Evolutionary conservation across 2,113 vertebrate genomes (phyloP).

Genomic region (Amia ocellicauda): DNA sequence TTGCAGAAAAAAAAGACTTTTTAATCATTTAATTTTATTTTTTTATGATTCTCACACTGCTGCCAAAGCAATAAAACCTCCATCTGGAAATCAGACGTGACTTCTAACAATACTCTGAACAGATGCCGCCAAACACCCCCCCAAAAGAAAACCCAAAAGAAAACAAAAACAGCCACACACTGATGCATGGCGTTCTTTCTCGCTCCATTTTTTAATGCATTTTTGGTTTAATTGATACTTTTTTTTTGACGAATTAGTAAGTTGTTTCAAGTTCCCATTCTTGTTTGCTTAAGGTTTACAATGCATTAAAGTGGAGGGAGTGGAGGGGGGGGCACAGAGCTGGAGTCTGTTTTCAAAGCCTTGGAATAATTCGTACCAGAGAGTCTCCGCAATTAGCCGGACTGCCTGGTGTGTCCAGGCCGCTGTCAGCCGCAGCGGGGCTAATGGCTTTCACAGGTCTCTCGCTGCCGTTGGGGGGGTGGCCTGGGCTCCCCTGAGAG

Average conservation of each 20-base stretch:
- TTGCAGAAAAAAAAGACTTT: conserved; percentile 32
- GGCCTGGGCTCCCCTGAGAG: too few species aligned
- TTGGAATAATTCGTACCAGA: background rate
- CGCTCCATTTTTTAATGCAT: background rate
- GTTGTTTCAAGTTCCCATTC: background rate
- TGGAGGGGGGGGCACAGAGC: background rate
- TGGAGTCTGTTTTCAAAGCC: background rate
- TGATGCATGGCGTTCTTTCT: too few species aligned
- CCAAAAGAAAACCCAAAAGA: conserved; percentile 7
- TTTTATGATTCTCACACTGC: conserved; percentile 59
- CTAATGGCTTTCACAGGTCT: background rate
- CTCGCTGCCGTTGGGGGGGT: too few species aligned
- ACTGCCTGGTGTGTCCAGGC: background rate
- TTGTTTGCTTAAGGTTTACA: background rate
- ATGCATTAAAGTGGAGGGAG: background rate
- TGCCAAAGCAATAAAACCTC: conserved; percentile 63
- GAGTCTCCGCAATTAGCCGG: background rate
- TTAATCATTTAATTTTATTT: too few species aligned
- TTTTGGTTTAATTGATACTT: background rate
- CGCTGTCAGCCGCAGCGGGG: background rate
- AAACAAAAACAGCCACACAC: background rate
- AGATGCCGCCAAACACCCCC: conserved; percentile 35
- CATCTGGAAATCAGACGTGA: conserved; percentile 66
- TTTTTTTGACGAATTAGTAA: background rate
- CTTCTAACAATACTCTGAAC: conserved; percentile 3